phyloP scores from a whole-genome alignment of 2,888 invertebrate species.

The Anagyrus pseudococci region DNA sequence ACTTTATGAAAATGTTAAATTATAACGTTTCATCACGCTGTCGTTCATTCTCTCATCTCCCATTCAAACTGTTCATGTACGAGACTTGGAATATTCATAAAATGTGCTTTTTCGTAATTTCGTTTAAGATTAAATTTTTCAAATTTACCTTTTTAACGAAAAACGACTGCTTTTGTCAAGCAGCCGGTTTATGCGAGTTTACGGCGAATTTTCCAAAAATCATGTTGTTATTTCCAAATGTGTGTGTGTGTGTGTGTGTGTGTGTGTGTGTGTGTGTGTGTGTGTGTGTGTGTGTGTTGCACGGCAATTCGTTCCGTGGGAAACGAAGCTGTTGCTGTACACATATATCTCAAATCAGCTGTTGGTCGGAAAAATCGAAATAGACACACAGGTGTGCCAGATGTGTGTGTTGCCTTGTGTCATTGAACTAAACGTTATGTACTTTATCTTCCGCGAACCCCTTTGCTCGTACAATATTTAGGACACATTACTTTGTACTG shows the following conservation, averaged over 20 bases:
- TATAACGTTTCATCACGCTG: not conserved
- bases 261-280: not conserved
- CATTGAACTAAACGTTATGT: slow-evolving; percentile 32
- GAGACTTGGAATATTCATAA: slow-evolving; percentile 1
- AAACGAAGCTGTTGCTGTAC: not conserved
- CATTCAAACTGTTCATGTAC: slow-evolving; percentile 11
- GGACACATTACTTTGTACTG: slow-evolving; percentile 42
- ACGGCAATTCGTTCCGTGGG: not conserved
- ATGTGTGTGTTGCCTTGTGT: too few relatives aligned
- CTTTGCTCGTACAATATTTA: slow-evolving; percentile 34
- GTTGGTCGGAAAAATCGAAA: too few relatives aligned
- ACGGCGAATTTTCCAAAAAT: not conserved
- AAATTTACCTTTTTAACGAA: too few relatives aligned
- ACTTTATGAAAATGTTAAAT: slow-evolving; percentile 1
- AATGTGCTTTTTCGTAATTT: too few relatives aligned
- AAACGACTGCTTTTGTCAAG: too few relatives aligned
- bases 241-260: not conserved
- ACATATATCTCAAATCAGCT: not conserved
- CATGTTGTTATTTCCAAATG: not conserved
- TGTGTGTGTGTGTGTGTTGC: not conserved
- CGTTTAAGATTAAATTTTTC: too few relatives aligned
- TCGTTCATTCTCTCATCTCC: not conserved
- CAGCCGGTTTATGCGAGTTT: not conserved
- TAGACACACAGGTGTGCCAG: too few relatives aligned
- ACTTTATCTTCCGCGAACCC: slow-evolving; percentile 30